A percentile compares a stretch with the other conserved stretches of the same genome.
phyloP scores from a whole-genome alignment of 2,888 invertebrate genomes.

The Choreutis nemorana region DNA sequence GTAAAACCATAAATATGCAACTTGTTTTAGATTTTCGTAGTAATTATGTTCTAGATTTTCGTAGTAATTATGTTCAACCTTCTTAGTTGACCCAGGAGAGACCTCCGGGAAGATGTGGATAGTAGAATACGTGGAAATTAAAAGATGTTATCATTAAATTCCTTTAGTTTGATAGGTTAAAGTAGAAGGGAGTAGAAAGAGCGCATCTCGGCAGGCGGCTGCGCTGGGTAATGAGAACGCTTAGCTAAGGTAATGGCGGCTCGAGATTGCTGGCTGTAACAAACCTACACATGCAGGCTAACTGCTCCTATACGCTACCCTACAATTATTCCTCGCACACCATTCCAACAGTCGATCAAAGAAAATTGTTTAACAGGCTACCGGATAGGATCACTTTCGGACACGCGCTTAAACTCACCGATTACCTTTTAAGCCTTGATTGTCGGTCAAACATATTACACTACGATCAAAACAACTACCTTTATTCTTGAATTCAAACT shows the following conservation, averaged over 20 bases:
- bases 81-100: no score
- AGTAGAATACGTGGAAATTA: slow-evolving; percentile 24
- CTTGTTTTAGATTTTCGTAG: slow-evolving; percentile 5
- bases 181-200: slow-evolving; percentile 5
- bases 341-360: slow-evolving; percentile 21
- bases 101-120: slow-evolving; percentile 10
- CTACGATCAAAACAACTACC: no score
- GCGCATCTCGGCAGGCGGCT: slow-evolving; percentile 26
- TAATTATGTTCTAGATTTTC: slow-evolving; percentile 7
- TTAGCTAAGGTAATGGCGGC: slow-evolving; percentile 40
- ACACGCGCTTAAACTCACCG: slow-evolving; percentile 5
- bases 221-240: slow-evolving; percentile 40
- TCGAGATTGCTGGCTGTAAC: slow-evolving; percentile 34
- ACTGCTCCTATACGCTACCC: slow-evolving; percentile 25
- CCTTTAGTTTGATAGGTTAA: no score
- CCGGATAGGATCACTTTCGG: slow-evolving; percentile 14
- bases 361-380: slow-evolving; percentile 18
- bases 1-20: no score
- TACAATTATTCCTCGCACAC: slow-evolving; percentile 28
- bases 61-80: slow-evolving; percentile 8
- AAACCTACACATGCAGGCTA: slow-evolving; percentile 26
- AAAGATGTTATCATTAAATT: slow-evolving; percentile 34
- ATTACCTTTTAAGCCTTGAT: slow-evolving; percentile 6
- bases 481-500: no score
- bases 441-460: no score